Conservation (phyloP, 2,113 vertebrate species). For the Tragelaphus strepsiceros region DNA sequence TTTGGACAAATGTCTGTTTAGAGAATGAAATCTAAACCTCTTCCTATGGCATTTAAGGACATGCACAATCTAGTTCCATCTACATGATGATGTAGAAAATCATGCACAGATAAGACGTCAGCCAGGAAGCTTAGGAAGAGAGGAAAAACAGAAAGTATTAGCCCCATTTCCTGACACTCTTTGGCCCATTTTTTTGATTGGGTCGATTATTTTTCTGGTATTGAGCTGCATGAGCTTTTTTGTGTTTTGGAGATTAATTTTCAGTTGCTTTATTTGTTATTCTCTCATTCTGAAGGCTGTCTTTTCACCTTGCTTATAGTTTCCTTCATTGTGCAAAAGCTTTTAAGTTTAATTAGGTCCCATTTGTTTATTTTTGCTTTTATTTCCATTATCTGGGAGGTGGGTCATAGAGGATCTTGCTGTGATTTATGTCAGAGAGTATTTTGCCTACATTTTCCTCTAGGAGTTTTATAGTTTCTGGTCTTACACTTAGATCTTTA, state of each 20-base stretch:
- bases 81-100: neutral
- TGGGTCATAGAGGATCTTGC: neutral
- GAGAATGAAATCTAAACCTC: neutral
- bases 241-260: neutral
- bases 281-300: neutral
- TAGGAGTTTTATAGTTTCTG: neutral
- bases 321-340: neutral
- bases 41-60: neutral
- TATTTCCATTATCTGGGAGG: neutral
- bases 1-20: too few species aligned
- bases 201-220: neutral
- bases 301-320: neutral
- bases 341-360: neutral
- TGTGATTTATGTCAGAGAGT: neutral
- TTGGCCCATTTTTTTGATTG: neutral
- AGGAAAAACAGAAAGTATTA: slow-evolving; percentile 48
- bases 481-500: too few species aligned
- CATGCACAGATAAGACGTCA: slow-evolving; percentile 17
- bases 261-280: neutral
- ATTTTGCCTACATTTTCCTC: neutral
- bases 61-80: neutral
- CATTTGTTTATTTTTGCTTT: neutral
- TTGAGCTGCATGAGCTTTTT: neutral
- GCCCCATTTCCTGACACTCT: slow-evolving; percentile 19
- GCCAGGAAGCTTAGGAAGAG: slow-evolving; percentile 41